A percentile compares a stretch with the other conserved stretches of the same genome.
phyloP scores from a whole-genome alignment of 2,888 invertebrate genomes.

The Drymonia ruficornis region DNA sequence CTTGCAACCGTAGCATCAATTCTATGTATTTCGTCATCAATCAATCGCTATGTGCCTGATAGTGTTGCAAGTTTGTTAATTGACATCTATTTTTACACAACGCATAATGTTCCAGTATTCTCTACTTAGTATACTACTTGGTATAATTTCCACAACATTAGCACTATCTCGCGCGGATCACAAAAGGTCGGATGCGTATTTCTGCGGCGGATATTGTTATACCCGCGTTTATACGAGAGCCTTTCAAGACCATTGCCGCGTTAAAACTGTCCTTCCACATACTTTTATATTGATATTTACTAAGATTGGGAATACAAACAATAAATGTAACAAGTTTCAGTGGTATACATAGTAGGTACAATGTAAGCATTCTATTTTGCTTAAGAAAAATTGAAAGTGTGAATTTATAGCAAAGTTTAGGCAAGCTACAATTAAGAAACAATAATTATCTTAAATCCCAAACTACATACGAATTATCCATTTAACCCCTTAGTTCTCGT shows the following conservation, averaged over 20 bases:
- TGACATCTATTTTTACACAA: too few species aligned
- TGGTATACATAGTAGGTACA: too few species aligned
- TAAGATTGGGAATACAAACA: not conserved
- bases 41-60: too few species aligned
- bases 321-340: not conserved
- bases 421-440: too few species aligned
- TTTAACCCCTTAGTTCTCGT: too few species aligned
- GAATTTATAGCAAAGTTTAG: too few species aligned
- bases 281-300: not conserved
- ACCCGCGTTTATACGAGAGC: conserved; percentile 21
- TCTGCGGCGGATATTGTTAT: conserved; percentile 30
- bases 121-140: not conserved
- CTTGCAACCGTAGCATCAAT: too few species aligned
- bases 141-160: not conserved
- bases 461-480: not conserved
- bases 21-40: too few species aligned
- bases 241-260: conserved; percentile 23
- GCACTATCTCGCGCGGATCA: not conserved
- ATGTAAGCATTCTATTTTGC: too few species aligned
- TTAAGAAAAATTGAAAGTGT: too few species aligned
- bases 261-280: conserved; percentile 21
- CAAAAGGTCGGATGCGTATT: conserved; percentile 16
- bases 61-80: too few species aligned
- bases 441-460: not conserved
- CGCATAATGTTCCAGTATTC: too few species aligned